These are phyloP conservation scores for Tolypeutes matacus DNA, from an alignment of 2,797 vertebrate species.

Conservation along the genomic window DNA sequence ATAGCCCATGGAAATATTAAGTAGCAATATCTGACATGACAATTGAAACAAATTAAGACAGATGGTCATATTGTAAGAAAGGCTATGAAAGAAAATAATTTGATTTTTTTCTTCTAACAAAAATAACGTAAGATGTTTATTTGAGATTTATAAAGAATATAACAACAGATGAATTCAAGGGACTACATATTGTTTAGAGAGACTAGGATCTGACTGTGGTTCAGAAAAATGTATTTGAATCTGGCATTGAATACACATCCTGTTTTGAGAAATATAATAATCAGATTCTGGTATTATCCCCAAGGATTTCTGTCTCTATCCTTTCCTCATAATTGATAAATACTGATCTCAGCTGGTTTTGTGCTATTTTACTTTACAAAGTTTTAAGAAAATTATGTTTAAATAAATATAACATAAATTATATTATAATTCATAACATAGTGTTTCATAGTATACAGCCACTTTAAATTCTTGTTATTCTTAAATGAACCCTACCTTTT, in stretches of 20 bases:
- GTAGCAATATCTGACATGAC: too few relatives aligned
- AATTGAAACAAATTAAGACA: too few relatives aligned
- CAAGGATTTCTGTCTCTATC: background rate
- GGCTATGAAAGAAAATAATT: background rate
- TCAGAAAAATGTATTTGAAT: background rate
- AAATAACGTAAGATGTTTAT: too few relatives aligned
- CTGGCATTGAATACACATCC: background rate
- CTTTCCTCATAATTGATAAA: background rate
- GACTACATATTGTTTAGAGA: too few relatives aligned
- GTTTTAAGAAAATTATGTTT: background rate
- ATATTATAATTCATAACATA: background rate
- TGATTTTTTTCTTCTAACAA: too few relatives aligned
- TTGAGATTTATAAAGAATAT: too few relatives aligned
- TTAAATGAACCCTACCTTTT: background rate
- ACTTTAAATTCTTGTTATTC: background rate
- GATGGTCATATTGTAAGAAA: too few relatives aligned
- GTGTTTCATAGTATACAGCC: background rate
- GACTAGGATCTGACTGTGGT: too few relatives aligned
- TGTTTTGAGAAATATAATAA: background rate
- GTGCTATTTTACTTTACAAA: background rate
- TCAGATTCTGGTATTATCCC: background rate
- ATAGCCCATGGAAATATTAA: background rate
- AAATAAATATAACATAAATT: background rate
- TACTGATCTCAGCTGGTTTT: background rate
- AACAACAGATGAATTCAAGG: too few relatives aligned